Base-by-base conservation (phyloP, 2,113 vertebrate species). In the Physeter macrocephalus region DNA sequence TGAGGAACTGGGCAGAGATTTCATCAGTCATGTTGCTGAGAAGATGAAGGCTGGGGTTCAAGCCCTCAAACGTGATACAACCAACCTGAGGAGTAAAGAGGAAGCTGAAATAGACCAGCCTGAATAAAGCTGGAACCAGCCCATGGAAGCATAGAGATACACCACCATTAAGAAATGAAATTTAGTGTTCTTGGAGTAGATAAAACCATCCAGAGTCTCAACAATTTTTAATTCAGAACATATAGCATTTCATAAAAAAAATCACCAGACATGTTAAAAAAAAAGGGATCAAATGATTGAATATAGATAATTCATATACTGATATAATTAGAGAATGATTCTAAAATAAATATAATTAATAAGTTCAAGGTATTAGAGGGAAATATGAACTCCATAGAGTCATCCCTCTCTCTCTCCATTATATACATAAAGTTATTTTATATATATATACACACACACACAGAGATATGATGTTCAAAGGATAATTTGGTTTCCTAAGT, bases 381-480 rank as follows among this genome's bases (percentile, higher is more conserved):
- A 82, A n/a, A 71, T 71, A 4, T 46, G 14, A 43, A 71, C 41
- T 82, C 52, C 10, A 43, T 69, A 71, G 36, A 71, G 49, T 43
- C 34, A 52, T 52, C 52, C 15, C 57, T 90, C 43, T 64, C 23
- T 39, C 46, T 74, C 52, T 23, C 15, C 21, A 13, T 41, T 34
- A 34, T 66, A 66, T 34, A 34, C 21, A 77, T 77, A 29, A 34
- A 34, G 5, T 77, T 49, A 72, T 43, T 74, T 0, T 49, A 78
- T 77, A 20, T 49, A 49, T 31, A 49, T 20, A 12, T 4, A 49
- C 1, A 14, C 49, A 52, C 49, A 52, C 15, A 52, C 49, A 52
- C 0, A 52, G 1, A 8, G 7, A 34, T 5, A 36, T 5, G 7
- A 49, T 23, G 1, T 67, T 61, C 12, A 31, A 49, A 62, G 36